These are phyloP conservation scores for Holothuria leucospilota DNA, from an alignment of 53 echinoderm and acorn worm genomes.

Conservation along the genomic window DNA sequence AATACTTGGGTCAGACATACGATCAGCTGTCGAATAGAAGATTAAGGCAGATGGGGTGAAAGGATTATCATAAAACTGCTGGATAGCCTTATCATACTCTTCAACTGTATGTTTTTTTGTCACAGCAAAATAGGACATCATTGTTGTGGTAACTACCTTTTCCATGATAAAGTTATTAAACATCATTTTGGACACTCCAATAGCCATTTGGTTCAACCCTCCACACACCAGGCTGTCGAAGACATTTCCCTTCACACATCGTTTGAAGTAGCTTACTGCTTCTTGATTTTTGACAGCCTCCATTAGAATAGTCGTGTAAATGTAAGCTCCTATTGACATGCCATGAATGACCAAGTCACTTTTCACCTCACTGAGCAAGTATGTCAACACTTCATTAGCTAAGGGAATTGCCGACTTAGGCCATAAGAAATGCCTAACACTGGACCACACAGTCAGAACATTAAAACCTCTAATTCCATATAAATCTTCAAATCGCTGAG, in stretches of 20 bases:
- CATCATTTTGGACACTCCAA: conserved; percentile 54
- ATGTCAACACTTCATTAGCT: conserved; percentile 56
- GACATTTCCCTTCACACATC: conserved; percentile 74
- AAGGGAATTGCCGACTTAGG: conserved; percentile 62
- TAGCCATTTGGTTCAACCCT: conserved; percentile 64
- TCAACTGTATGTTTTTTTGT: conserved; percentile 67
- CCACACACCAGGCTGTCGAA: conserved; percentile 87
- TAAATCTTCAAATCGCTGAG: conserved; percentile 69
- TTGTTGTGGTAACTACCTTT: conserved; percentile 1
- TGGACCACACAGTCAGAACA: conserved; percentile 67
- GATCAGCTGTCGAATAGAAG: conserved; percentile 64
- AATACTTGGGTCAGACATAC: conserved; percentile 61
- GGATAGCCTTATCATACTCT: conserved; percentile 57
- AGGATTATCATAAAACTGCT: conserved; percentile 68
- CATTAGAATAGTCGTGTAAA: conserved; percentile 65
- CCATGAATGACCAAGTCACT: conserved; percentile 76
- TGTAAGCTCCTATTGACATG: conserved; percentile 81
- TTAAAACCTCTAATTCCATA: conserved; percentile 83
- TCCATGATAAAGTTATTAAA: conserved; percentile 31
- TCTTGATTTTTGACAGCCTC: neutral
- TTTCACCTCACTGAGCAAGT: conserved; percentile 47
- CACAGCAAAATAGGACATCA: conserved; percentile 65
- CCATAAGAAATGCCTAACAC: conserved; percentile 74
- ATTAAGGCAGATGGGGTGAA: conserved; percentile 63
- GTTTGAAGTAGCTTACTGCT: conserved; percentile 12